Evolutionary conservation across 2,113 vertebrate species (phyloP).

Genomic region (Gymnorhina tibicen): DNA sequence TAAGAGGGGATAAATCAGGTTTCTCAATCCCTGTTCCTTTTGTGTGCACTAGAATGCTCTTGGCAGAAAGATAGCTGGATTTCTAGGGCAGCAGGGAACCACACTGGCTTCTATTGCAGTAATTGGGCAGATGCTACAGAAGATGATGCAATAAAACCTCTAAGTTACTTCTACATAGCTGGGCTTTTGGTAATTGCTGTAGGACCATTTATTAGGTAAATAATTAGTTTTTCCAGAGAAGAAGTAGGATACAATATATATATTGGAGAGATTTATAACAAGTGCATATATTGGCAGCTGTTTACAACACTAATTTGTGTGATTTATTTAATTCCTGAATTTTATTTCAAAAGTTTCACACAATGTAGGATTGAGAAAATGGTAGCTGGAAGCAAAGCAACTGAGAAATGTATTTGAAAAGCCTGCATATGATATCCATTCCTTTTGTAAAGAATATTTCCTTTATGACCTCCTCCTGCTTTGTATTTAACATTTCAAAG

Average conservation of each 20-base stretch:
- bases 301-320: constrained; percentile 25
- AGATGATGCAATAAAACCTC: not conserved
- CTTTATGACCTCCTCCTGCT: constrained; percentile 51
- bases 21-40: not conserved
- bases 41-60: not conserved
- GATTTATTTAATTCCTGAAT: constrained; percentile 31
- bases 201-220: not conserved
- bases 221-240: not conserved
- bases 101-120: not conserved
- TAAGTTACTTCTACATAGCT: not conserved
- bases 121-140: not conserved
- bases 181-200: not conserved
- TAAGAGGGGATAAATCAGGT: not conserved
- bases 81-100: not conserved
- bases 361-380: constrained; percentile 13
- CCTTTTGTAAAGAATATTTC: constrained; percentile 51
- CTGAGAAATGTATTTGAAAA: constrained; percentile 42
- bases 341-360: constrained; percentile 53
- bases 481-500: constrained; percentile 72
- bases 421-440: not conserved
- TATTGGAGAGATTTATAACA: not conserved
- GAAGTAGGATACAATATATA: not conserved
- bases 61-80: constrained; percentile 5
- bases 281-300: not conserved
- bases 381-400: constrained; percentile 31